phyloP scores from a whole-genome alignment of 2,888 invertebrate species.

The Leuctra nigra region DNA sequence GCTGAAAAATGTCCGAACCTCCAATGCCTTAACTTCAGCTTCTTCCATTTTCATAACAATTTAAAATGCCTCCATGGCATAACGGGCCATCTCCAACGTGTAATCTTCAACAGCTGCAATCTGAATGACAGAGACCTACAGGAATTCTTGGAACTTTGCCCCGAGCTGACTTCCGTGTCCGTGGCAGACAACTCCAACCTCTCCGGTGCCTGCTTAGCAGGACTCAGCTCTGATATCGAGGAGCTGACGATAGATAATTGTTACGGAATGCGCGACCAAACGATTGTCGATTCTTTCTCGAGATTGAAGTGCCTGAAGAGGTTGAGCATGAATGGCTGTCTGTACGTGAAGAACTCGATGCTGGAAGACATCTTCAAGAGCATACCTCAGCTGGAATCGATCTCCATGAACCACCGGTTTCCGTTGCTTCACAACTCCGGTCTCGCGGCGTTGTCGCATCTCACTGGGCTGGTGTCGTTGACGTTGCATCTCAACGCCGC shows the following conservation, averaged over 20 bases:
- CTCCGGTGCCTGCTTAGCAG: slow-evolving; percentile 35
- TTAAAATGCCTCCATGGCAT: slow-evolving; percentile 42
- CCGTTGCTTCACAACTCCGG: slow-evolving; percentile 37
- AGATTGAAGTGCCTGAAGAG: slow-evolving; percentile 32
- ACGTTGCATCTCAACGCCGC: slow-evolving; percentile 44
- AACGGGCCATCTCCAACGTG: slow-evolving; percentile 44
- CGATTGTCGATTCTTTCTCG: slow-evolving; percentile 30
- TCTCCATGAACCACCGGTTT: slow-evolving; percentile 34
- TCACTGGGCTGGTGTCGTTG: slow-evolving; percentile 44
- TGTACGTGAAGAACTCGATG: slow-evolving; percentile 31
- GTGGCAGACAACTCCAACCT: slow-evolving; percentile 31
- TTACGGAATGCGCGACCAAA: slow-evolving; percentile 29
- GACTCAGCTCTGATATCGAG: slow-evolving; percentile 34
- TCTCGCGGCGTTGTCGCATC: slow-evolving; percentile 39
- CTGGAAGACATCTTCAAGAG: slow-evolving; percentile 33
- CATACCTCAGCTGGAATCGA: slow-evolving; percentile 31
- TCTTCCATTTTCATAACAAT: background rate
- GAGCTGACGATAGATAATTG: slow-evolving; percentile 35
- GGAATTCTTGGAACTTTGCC: slow-evolving; percentile 35
- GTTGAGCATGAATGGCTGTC: slow-evolving; percentile 33
- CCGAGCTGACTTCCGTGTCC: slow-evolving; percentile 34
- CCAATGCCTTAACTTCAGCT: slow-evolving; percentile 44
- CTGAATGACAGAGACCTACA: slow-evolving; percentile 36
- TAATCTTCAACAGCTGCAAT: slow-evolving; percentile 41
- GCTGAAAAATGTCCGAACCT: slow-evolving; percentile 44